Evolutionary conservation across 2,888 invertebrate genomes (phyloP).

Genomic region (Allolobophora icterica): DNA sequence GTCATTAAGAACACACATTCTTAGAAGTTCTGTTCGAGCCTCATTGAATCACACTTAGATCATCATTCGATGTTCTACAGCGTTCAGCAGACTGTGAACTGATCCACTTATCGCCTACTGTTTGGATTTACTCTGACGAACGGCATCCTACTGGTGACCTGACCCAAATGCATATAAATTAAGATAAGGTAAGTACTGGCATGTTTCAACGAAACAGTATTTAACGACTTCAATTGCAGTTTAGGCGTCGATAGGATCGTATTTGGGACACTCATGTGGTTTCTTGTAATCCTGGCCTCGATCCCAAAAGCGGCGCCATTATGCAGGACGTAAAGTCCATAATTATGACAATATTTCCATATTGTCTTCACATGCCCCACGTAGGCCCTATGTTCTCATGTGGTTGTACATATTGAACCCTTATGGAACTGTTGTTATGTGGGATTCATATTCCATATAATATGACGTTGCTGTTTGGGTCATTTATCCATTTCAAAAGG

Average conservation of each 20-base stretch:
- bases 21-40: background rate
- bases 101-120: background rate
- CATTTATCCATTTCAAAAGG: too few relatives aligned
- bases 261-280: background rate
- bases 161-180: background rate
- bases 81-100: background rate
- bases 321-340: too few relatives aligned
- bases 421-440: too few relatives aligned
- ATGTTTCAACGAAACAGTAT: background rate
- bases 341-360: too few relatives aligned
- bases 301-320: too few relatives aligned
- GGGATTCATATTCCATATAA: too few relatives aligned
- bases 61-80: background rate
- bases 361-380: too few relatives aligned
- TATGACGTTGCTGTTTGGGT: too few relatives aligned
- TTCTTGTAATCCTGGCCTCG: background rate
- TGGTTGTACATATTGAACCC: too few relatives aligned
- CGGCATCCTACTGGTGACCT: background rate
- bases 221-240: background rate
- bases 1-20: background rate
- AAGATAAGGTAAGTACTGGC: background rate
- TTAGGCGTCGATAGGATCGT: too few relatives aligned
- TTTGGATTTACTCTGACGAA: background rate
- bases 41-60: background rate
- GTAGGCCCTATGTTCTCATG: too few relatives aligned